phyloP scores from a whole-genome alignment of 2,113 vertebrate species.

The Mungos mungo region DNA sequence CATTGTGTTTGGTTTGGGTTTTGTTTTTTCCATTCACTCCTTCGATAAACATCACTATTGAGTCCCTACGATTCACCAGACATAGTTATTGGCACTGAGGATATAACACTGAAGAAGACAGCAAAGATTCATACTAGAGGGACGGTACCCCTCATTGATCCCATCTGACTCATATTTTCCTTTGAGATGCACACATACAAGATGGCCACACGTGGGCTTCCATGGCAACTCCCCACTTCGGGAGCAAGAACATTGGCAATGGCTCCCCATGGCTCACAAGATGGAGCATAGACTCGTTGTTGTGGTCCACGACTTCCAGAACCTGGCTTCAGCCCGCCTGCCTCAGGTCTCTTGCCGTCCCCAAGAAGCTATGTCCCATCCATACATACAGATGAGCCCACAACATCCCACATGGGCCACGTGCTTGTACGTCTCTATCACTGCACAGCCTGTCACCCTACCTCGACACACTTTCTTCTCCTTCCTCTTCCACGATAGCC shows the following conservation, averaged over 20 bases:
- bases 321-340: not conserved
- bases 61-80: no score
- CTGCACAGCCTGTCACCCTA: no score
- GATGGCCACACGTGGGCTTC: no score
- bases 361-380: not conserved
- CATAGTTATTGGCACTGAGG: not conserved
- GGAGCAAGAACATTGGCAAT: fast-evolving
- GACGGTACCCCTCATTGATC: not conserved
- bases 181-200: not conserved
- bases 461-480: not conserved
- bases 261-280: fast-evolving
- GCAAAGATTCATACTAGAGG: not conserved
- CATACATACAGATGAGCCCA: no score
- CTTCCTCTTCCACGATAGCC: not conserved
- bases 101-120: not conserved
- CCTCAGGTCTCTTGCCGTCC: no score
- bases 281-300: not conserved
- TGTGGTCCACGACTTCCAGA: no score
- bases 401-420: no score
- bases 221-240: not conserved
- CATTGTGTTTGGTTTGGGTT: not conserved
- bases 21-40: not conserved
- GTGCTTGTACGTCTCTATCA: not conserved
- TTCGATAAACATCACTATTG: not conserved
- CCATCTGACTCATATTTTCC: fast-evolving